These are phyloP conservation scores for Hystrix cristata DNA, from an alignment of 2,113 vertebrate species.

Conservation along the genomic window DNA sequence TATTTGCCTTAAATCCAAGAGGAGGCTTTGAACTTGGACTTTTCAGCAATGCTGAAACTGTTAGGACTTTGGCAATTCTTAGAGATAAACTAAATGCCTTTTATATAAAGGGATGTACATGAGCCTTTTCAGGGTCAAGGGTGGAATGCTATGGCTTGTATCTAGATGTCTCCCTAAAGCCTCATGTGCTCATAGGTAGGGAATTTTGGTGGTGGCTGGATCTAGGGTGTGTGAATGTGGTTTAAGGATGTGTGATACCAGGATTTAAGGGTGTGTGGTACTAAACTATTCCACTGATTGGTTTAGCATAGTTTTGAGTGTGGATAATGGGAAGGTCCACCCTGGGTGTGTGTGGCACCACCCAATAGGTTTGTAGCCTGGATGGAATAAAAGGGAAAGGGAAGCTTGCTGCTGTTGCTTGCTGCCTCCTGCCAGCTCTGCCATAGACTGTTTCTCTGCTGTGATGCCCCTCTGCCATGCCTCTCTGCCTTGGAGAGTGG, in stretches of 20 bases:
- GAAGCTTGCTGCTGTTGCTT: not conserved
- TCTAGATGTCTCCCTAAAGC: not conserved
- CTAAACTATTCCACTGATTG: not conserved
- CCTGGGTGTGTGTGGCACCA: not conserved
- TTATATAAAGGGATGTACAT: not conserved
- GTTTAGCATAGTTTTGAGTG: not conserved
- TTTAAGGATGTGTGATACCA: not conserved
- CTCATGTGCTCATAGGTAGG: not conserved
- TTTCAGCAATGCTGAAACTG: not conserved
- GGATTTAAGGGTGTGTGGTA: too few species aligned
- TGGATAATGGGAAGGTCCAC: not conserved
- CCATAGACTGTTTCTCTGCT: not conserved
- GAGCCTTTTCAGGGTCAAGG: not conserved
- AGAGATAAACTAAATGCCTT: not conserved
- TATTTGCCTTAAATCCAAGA: not conserved
- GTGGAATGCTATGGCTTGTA: not conserved
- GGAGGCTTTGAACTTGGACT: not conserved
- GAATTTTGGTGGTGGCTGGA: not conserved
- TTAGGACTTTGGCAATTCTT: not conserved
- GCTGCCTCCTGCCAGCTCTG: not conserved
- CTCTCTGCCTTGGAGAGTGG: not conserved
- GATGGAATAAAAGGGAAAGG: not conserved
- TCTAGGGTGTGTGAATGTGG: not conserved
- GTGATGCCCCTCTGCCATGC: not conserved
- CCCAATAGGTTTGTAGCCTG: not conserved